These are phyloP conservation scores for Limosa lapponica DNA, from an alignment of 2,797 vertebrate species.

Conservation along the genomic window DNA sequence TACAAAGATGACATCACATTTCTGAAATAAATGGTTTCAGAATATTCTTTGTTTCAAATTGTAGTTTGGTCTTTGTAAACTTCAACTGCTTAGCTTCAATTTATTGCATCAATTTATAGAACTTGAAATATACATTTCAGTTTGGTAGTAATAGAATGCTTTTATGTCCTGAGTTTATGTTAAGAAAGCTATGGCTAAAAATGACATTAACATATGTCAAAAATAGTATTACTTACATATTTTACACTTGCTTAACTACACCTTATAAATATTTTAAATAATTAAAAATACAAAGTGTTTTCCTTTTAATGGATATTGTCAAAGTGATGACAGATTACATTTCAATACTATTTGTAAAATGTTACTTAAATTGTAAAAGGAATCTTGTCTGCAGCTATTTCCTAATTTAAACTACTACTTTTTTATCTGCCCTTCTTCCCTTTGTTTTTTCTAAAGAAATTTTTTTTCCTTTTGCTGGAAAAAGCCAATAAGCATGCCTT, in stretches of 20 bases:
- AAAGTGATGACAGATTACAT: neutral
- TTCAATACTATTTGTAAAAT: neutral
- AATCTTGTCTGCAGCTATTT: neutral
- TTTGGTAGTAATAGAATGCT: neutral
- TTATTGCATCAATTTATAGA: neutral
- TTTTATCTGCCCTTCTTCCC: neutral
- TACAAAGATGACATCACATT: neutral
- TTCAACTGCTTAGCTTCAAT: neutral
- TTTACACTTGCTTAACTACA: neutral
- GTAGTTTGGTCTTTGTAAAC: neutral
- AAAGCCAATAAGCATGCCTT: neutral
- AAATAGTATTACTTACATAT: neutral
- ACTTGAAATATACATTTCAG: neutral
- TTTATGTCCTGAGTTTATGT: neutral
- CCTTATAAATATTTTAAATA: neutral
- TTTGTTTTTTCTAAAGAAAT: neutral
- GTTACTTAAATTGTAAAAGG: neutral
- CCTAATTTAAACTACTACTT: neutral
- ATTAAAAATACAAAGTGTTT: neutral
- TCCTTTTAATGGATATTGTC: neutral
- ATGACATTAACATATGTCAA: neutral
- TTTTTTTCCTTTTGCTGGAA: neutral
- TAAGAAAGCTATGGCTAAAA: neutral
- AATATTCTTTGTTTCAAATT: neutral
- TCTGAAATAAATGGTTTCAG: neutral